These are phyloP conservation scores for Aplochiton taeniatus DNA, from an alignment of 2,797 vertebrate genomes.

Conservation along the genomic window DNA sequence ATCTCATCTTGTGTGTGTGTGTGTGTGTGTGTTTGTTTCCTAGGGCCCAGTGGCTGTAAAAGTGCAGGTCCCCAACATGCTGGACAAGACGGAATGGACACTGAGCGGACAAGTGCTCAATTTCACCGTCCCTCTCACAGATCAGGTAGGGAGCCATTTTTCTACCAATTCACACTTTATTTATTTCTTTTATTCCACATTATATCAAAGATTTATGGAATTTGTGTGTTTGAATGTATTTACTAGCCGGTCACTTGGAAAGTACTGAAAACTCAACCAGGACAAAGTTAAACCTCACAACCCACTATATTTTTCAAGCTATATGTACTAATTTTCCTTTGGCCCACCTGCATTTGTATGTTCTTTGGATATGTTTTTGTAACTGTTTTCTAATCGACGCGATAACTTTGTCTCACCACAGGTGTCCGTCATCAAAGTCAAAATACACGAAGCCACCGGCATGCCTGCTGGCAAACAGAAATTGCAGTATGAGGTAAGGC, in stretches of 20 bases:
- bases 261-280: too few species aligned
- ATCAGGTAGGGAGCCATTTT: conserved; percentile 81
- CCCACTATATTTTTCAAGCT: too few species aligned
- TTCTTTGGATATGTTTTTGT: too few species aligned
- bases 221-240: too few species aligned
- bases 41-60: conserved; percentile 92
- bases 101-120: conserved; percentile 92
- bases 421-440: conserved; percentile 99
- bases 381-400: conserved; percentile 7
- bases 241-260: too few species aligned
- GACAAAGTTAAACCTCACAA: too few species aligned
- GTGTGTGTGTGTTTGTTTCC: background rate
- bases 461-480: conserved; percentile 99
- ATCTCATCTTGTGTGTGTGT: background rate
- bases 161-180: background rate
- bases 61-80: conserved; percentile 99
- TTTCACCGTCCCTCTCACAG: conserved; percentile 94
- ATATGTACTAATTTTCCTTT: background rate
- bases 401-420: conserved; percentile 55
- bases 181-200: too few species aligned
- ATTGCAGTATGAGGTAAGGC: conserved; percentile 91
- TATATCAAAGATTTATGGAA: too few species aligned
- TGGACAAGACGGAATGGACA: conserved; percentile 99
- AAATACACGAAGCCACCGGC: conserved; percentile 97
- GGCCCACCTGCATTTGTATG: background rate